Conservation (phyloP, 23 tunicate genomes). For the Phallusia fumigata region DNA sequence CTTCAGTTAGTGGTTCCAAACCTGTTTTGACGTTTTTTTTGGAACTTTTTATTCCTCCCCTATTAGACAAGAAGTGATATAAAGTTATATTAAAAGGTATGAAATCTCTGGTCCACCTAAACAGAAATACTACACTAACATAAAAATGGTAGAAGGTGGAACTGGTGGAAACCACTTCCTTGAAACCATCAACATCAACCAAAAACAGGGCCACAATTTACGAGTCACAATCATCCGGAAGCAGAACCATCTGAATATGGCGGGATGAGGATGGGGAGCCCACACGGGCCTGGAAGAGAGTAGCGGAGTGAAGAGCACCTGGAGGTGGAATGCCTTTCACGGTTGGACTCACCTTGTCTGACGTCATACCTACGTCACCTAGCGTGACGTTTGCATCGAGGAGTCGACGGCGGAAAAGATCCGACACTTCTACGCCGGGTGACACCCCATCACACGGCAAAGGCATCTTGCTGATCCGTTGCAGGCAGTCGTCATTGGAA, state of each 20-base stretch:
- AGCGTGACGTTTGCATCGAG: background rate
- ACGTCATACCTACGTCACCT: background rate
- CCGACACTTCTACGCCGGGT: background rate
- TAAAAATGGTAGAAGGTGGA: no score
- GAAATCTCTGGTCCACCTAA: no score
- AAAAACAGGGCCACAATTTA: no score
- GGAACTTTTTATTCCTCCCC: no score
- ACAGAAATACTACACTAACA: no score
- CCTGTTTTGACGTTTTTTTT: no score
- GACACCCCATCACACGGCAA: background rate
- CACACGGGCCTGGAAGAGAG: constrained; percentile 16
- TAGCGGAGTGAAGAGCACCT: background rate
- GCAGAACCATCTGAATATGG: constrained; percentile 19
- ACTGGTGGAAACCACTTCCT: no score
- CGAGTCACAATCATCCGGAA: constrained; percentile 10
- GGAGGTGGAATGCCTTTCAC: background rate
- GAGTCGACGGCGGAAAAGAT: background rate
- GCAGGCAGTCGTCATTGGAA: background rate
- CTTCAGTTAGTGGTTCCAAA: no score
- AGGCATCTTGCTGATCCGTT: background rate
- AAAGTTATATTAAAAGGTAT: no score
- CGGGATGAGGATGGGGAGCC: constrained; percentile 32
- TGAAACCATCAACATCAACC: no score
- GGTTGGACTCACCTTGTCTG: background rate
- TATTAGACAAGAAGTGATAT: no score